These are phyloP conservation scores for Myodes glareolus DNA, from an alignment of 2,113 vertebrate genomes.

Conservation along the genomic window DNA sequence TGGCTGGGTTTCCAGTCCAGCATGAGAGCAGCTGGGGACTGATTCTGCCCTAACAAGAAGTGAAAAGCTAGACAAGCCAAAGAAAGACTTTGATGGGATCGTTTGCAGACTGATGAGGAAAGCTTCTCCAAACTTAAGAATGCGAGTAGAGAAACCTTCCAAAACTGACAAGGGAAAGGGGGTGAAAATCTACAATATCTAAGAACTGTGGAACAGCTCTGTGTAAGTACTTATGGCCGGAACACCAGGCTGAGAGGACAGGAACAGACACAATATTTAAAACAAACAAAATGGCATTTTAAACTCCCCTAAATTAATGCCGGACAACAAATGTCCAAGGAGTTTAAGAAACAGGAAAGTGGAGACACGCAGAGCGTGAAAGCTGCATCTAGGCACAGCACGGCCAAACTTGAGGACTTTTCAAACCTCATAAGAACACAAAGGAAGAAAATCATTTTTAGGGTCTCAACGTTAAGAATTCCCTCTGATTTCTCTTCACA, in stretches of 20 bases:
- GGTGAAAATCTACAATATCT: not conserved
- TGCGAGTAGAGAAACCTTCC: not conserved
- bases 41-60: not conserved
- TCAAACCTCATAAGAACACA: not conserved
- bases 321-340: not conserved
- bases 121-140: not conserved
- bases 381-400: too few species aligned
- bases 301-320: not conserved
- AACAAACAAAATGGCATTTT: not conserved
- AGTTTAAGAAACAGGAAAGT: not conserved
- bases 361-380: not conserved
- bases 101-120: not conserved
- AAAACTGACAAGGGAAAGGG: not conserved
- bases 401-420: not conserved
- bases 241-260: too few species aligned
- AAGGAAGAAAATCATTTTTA: not conserved
- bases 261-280: not conserved
- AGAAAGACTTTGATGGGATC: not conserved
- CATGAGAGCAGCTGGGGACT: not conserved
- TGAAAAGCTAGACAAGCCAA: not conserved
- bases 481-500: not conserved
- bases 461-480: not conserved
- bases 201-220: not conserved
- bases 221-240: not conserved
- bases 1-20: not conserved